These are phyloP conservation scores for Lithobates pipiens DNA, from an alignment of 2,797 vertebrate genomes.

Conservation along the genomic window DNA sequence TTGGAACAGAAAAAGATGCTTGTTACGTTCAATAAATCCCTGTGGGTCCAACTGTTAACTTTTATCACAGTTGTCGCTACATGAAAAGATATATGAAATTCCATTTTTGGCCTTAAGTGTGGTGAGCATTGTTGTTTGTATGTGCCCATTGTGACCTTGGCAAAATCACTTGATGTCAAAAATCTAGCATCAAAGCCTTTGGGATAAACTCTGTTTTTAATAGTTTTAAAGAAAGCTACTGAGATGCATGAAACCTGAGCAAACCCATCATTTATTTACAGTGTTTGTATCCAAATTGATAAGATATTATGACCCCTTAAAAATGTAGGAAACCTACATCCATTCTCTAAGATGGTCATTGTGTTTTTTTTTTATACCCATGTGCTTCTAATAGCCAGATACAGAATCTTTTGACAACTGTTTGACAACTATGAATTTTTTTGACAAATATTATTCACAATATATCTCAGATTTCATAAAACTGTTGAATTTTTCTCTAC, in stretches of 20 bases:
- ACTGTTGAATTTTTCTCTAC: too few relatives aligned
- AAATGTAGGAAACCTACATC: too few relatives aligned
- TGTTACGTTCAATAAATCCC: constrained; percentile 42
- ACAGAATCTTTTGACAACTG: too few relatives aligned
- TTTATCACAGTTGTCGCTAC: constrained; percentile 25
- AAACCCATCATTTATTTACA: not conserved
- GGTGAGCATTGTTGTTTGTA: not conserved
- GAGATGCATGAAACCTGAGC: too few relatives aligned
- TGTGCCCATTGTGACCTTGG: constrained; percentile 3
- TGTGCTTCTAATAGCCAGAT: too few relatives aligned
- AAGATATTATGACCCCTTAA: not conserved
- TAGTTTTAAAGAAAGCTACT: not conserved
- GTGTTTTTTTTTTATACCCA: too few relatives aligned
- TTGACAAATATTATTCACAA: too few relatives aligned
- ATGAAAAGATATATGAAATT: constrained; percentile 18
- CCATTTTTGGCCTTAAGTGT: constrained; percentile 9
- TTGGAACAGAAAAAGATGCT: constrained; percentile 9
- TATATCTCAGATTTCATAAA: too few relatives aligned
- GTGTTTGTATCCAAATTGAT: not conserved
- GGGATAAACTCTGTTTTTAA: not conserved
- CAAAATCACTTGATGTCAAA: not conserved
- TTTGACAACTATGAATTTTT: too few relatives aligned
- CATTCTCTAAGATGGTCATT: too few relatives aligned
- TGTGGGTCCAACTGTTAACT: constrained; percentile 29
- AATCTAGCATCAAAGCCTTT: not conserved